phyloP scores from a whole-genome alignment of 2,797 vertebrate species.

The Etheostoma perlongum region DNA sequence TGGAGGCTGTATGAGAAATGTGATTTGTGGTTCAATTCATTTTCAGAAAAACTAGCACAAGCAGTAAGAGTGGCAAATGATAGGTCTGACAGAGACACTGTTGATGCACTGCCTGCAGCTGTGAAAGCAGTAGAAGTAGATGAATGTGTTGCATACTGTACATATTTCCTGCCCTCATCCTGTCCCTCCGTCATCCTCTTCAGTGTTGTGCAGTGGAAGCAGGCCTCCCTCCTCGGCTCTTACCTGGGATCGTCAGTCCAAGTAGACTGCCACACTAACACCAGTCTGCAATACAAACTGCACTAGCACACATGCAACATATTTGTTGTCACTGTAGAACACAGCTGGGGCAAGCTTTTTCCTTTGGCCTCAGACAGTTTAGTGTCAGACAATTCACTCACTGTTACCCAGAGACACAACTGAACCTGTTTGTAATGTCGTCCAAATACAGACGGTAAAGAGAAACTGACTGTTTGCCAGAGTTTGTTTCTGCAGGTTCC shows the following conservation, averaged over 20 bases:
- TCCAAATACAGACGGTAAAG: neutral
- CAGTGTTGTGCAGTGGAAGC: slow-evolving; percentile 60
- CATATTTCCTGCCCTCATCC: neutral
- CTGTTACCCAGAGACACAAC: neutral
- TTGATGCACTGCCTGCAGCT: neutral
- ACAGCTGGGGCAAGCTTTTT: neutral
- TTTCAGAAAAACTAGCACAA: neutral
- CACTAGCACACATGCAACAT: slow-evolving; percentile 3
- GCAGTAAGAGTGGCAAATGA: neutral
- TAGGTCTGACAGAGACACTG: neutral
- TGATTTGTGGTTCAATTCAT: too few species aligned
- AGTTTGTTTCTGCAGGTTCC: neutral
- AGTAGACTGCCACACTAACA: slow-evolving; percentile 5
- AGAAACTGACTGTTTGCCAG: neutral
- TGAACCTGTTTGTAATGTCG: neutral
- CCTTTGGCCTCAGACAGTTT: neutral
- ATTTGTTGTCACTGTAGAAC: neutral
- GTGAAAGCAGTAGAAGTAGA: neutral
- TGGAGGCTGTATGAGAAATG: too few species aligned
- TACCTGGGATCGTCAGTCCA: slow-evolving; percentile 50
- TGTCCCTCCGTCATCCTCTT: slow-evolving; percentile 18
- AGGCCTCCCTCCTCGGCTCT: slow-evolving; percentile 28
- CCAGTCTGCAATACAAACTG: slow-evolving; percentile 3
- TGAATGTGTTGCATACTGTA: neutral
- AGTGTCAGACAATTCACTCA: neutral